Percentiles rank a stretch among this genome's conserved stretches.
Conservation (phyloP, 2,888 invertebrate species). For the Laothoe populi region DNA sequence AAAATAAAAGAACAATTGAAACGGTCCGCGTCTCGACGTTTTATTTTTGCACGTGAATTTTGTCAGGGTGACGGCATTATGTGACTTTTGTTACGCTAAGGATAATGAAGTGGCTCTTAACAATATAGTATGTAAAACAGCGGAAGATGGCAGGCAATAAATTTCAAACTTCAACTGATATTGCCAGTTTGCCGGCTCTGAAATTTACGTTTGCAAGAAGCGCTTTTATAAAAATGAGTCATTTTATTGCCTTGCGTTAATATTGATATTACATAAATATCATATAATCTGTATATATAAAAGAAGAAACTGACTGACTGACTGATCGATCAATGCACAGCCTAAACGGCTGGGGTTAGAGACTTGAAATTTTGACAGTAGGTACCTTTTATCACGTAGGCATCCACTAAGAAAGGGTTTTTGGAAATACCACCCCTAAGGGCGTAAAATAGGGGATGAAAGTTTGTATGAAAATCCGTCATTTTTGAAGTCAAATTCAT, state of each 20-base stretch:
- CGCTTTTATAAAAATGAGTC: not conserved
- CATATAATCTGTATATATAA: not conserved
- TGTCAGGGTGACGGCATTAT: not conserved
- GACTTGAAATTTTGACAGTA: no score
- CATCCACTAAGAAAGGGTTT: no score
- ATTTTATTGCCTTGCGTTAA: not conserved
- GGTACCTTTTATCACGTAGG: no score
- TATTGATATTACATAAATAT: not conserved
- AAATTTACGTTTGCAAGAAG: not conserved
- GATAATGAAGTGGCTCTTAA: not conserved
- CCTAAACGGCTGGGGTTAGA: no score
- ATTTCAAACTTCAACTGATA: conserved; percentile 2
- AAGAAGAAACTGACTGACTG: no score
- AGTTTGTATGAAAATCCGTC: no score
- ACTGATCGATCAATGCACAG: no score
- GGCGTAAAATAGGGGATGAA: no score
- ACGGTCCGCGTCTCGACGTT: conserved; percentile 22
- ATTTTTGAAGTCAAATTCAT: no score
- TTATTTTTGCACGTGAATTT: conserved; percentile 26
- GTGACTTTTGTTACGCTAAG: not conserved
- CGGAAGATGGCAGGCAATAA: not conserved
- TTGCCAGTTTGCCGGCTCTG: not conserved
- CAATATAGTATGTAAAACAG: conserved; percentile 6
- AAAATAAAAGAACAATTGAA: conserved; percentile 31
- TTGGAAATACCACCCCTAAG: no score